Evolutionary conservation across 2,888 invertebrate genomes (phyloP).

Genomic region (Schizaphis graminum): DNA sequence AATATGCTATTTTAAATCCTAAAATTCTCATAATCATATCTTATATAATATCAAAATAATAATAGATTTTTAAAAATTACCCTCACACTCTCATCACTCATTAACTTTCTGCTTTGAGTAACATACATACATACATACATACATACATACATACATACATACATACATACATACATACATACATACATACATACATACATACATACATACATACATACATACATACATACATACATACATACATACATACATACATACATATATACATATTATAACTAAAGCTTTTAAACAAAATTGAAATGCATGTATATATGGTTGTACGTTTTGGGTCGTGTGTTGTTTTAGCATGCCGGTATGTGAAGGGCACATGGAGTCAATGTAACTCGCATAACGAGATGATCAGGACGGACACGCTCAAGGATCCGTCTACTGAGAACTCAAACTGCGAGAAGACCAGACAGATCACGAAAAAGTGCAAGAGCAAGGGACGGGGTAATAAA

Average conservation of each 20-base stretch:
- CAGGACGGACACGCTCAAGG: constrained; percentile 85
- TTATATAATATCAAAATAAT: neutral
- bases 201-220: neutral
- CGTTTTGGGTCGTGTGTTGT: constrained; percentile 54
- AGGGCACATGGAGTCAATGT: constrained; percentile 89
- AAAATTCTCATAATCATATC: neutral
- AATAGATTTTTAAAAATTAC: neutral
- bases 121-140: neutral
- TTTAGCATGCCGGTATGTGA: constrained; percentile 89
- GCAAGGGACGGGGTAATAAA: constrained; percentile 71
- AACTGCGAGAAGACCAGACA: constrained; percentile 86
- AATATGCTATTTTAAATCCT: neutral
- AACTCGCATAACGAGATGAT: constrained; percentile 85
- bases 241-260: neutral
- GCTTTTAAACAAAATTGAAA: constrained; percentile 37
- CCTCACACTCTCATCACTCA: neutral
- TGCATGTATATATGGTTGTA: constrained; percentile 52
- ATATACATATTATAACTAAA: neutral
- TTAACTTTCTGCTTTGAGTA: neutral
- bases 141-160: neutral
- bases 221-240: neutral
- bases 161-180: neutral
- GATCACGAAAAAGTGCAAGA: constrained; percentile 89
- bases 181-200: neutral
- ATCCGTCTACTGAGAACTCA: constrained; percentile 80